These are phyloP conservation scores for Byasa hedistus DNA, from an alignment of 2,888 invertebrate genomes.

Conservation along the genomic window DNA sequence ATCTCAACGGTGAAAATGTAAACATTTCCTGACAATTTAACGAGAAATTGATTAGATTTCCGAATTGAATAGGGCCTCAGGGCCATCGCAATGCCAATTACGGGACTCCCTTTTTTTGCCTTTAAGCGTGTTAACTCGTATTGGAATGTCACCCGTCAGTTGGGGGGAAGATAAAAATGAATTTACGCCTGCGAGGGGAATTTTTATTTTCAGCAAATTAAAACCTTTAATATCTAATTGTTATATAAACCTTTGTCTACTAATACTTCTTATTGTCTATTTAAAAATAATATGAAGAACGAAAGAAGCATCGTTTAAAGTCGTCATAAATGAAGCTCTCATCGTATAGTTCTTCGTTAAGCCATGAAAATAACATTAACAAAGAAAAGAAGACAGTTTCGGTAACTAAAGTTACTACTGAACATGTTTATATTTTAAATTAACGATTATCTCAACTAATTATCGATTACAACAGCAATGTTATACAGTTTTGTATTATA, in stretches of 20 bases:
- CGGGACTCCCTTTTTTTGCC: slow-evolving; percentile 36
- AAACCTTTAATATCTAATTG: neutral
- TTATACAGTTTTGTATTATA: too few species aligned
- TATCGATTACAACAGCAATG: too few species aligned
- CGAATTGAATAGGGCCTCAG: slow-evolving; percentile 62
- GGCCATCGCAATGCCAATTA: slow-evolving; percentile 77
- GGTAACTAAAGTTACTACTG: too few species aligned
- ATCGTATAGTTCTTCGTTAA: too few species aligned
- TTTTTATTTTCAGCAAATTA: slow-evolving; percentile 36
- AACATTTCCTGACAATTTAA: slow-evolving; percentile 71
- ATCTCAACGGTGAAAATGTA: slow-evolving; percentile 45
- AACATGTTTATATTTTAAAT: too few species aligned
- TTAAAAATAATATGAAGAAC: too few species aligned
- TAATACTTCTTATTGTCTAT: neutral
- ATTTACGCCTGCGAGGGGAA: slow-evolving; percentile 35
- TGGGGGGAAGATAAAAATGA: slow-evolving; percentile 21
- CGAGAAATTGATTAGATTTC: slow-evolving; percentile 74
- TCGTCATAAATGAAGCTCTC: too few species aligned
- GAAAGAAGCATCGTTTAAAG: too few species aligned
- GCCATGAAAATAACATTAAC: too few species aligned
- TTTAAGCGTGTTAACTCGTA: slow-evolving; percentile 25
- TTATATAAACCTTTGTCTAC: neutral
- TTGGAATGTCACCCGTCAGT: slow-evolving; percentile 23
- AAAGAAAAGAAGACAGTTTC: too few species aligned
- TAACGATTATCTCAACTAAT: too few species aligned